Conservation (phyloP, 2,113 vertebrate species). For the Hepsetus odoe region DNA sequence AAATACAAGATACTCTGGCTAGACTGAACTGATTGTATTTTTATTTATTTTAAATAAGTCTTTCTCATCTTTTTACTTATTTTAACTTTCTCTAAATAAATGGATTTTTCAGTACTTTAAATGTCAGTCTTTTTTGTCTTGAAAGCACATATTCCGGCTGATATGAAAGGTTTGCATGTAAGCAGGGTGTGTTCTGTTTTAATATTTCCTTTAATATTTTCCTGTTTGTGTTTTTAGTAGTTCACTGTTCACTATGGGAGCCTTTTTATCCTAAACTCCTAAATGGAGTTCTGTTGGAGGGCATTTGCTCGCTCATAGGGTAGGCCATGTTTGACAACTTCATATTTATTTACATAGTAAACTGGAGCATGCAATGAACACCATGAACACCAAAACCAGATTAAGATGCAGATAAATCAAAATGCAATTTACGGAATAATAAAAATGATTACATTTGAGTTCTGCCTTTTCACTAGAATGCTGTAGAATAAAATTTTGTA, state of each 20-base stretch:
- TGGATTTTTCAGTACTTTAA: neutral
- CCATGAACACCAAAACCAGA: too few relatives aligned
- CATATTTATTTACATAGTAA: too few relatives aligned
- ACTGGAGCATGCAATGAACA: too few relatives aligned
- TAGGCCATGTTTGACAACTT: conserved; percentile 34
- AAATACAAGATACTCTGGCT: neutral
- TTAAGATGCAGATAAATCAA: too few relatives aligned
- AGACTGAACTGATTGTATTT: neutral
- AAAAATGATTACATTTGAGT: neutral
- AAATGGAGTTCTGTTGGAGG: conserved; percentile 19
- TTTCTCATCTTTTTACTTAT: neutral
- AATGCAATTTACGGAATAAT: neutral
- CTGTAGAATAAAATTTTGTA: conserved; percentile 4
- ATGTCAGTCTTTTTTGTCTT: neutral
- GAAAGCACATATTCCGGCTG: neutral
- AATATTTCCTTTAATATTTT: neutral
- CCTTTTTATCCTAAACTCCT: neutral
- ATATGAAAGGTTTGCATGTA: neutral
- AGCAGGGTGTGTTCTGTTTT: neutral
- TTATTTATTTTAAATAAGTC: neutral
- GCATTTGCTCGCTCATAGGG: conserved; percentile 33
- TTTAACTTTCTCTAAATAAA: neutral
- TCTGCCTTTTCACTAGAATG: too few relatives aligned
- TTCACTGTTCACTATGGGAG: neutral
- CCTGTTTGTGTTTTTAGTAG: neutral